Evolutionary conservation across 2,113 vertebrate species (phyloP).

Genomic region (Phyllostomus discolor): DNA sequence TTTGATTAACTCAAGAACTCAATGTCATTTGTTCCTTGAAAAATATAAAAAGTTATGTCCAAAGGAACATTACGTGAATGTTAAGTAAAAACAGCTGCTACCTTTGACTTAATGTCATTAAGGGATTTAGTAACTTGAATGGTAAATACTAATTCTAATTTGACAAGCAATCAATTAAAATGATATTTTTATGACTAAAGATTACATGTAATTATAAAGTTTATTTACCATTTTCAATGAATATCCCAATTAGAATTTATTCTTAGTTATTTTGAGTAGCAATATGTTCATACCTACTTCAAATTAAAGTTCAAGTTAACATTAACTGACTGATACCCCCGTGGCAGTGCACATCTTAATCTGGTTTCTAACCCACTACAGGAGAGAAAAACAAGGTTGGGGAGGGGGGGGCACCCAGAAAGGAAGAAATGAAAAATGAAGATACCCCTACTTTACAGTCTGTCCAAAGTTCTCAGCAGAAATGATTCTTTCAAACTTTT

Average conservation of each 20-base stretch:
- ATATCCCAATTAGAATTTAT: background rate
- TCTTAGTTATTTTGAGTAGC: conserved; percentile 36
- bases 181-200: conserved; percentile 1
- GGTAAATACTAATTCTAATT: conserved; percentile 57
- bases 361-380: background rate
- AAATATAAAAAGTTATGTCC: conserved; percentile 80
- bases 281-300: background rate
- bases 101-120: conserved; percentile 73
- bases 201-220: conserved; percentile 27
- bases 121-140: conserved; percentile 66
- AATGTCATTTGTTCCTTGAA: conserved; percentile 79
- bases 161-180: conserved; percentile 65
- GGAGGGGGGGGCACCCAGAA: background rate
- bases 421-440: background rate
- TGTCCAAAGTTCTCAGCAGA: background rate
- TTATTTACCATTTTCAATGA: conserved; percentile 41
- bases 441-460: background rate
- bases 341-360: background rate
- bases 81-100: conserved; percentile 84
- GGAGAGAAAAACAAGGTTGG: background rate
- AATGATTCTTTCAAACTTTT: background rate
- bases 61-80: conserved; percentile 79
- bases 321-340: background rate
- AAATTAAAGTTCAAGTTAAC: conserved; percentile 13
- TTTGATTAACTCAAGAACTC: conserved; percentile 81